Conservation (phyloP, 2,888 invertebrate genomes). For the Synergus japonicus region DNA sequence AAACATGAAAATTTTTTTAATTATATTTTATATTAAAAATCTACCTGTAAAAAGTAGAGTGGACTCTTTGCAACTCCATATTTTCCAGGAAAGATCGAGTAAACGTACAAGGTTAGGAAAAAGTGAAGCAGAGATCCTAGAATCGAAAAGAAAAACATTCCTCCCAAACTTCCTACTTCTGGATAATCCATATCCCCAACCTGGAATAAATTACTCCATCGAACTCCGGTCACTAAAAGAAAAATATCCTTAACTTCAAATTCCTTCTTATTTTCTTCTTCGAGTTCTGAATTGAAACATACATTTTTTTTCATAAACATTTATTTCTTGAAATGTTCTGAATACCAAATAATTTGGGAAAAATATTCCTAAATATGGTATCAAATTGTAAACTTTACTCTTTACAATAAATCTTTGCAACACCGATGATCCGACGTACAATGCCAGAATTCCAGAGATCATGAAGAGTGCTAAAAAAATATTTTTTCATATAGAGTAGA, state of each 20-base stretch:
- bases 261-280: neutral
- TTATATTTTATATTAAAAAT: conserved; percentile 11
- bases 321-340: conserved; percentile 70
- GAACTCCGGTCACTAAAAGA: conserved; percentile 76
- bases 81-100: conserved; percentile 91
- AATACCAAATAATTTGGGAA: conserved; percentile 70
- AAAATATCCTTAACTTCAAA: neutral
- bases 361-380: conserved; percentile 68
- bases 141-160: conserved; percentile 86
- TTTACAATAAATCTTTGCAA: conserved; percentile 58
- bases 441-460: conserved; percentile 54
- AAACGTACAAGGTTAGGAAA: conserved; percentile 89
- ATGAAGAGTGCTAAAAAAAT: conserved; percentile 57
- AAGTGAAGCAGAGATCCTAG: conserved; percentile 85
- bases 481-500: neutral
- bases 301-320: conserved; percentile 69
- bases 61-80: conserved; percentile 90
- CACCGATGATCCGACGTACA: conserved; percentile 57
- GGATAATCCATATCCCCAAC: conserved; percentile 64
- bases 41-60: conserved; percentile 82
- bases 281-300: conserved; percentile 51
- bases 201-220: conserved; percentile 77
- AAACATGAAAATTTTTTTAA: neutral
- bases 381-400: conserved; percentile 52
- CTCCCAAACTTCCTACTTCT: conserved; percentile 78